Base-by-base conservation (phyloP, 2,888 invertebrate genomes). In the Tetragonula carbonaria region DNA sequence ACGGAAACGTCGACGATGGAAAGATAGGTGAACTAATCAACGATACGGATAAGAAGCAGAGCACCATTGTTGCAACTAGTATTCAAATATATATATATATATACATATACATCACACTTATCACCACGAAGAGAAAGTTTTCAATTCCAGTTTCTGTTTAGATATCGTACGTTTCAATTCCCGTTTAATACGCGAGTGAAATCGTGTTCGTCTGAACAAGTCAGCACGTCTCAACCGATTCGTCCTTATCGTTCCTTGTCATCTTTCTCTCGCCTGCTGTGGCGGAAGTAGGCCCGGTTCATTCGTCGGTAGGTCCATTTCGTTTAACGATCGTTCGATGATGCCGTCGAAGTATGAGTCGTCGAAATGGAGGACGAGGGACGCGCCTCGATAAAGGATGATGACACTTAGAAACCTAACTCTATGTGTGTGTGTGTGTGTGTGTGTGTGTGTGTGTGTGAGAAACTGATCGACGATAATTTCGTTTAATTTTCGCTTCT, bases 261-360 rank as follows among this genome's bases (percentile, higher is more conserved):
- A 8, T 8, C 45, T 45, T 8, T 45, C 62, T 62, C 23, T 11
- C 55, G 63, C 76, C 67, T 79, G 59, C 63, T 28, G 59, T 33
- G 11, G 66, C 28, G 5, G n/a, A 73, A 72, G 28, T 88, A 88
- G 88, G 88, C 87, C 88, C 80, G n/a, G 45, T 84, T 84, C 71
- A 45, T 75, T 75, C 67, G 70, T 14, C 72, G 51, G 33, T 73
- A 74, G 74, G 72, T 76, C 80, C 81, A 70, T 84, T 28, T 83
- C 71, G 63, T 75, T 78, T 62, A 28, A 78, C 71, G 63, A 74
- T 72, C 67, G 74, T 75, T 55, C 77, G 55, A 66, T 62, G 75
- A 28, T 28, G 67, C 51, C 11, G 45, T 86, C 66, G 79, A 83
- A 45, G 0, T 45, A 45, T 76, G 79, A 83, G 38, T 72, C 75